Base-by-base conservation (phyloP, 2,113 vertebrate species). In the Ciconia stormi region DNA sequence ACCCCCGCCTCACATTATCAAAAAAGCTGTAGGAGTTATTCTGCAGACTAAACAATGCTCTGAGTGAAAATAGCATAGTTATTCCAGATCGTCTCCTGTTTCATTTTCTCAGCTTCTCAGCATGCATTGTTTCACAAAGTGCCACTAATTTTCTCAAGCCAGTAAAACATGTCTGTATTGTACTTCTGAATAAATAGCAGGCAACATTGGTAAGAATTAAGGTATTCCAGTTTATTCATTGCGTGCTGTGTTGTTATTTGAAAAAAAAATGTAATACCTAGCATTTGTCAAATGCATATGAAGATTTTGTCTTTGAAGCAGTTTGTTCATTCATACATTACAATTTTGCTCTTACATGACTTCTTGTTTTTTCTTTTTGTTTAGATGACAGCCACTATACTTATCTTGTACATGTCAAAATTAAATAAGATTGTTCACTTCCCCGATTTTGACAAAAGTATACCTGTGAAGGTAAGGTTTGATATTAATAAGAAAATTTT, bases 381-480 rank as follows among this genome's bases (percentile, higher is more conserved):
- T 96, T 93, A 98, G 98, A 98, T 98, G 98, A 78, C 97, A 92
- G 86, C 95, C 77, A 98, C 98, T 81, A 97, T 98, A 92, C 92
- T 98, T 94, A 97, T 98, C 84, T 91, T 98, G 69, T 98, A 98
- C 82, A 93, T 98, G 42, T 98, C 97, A 89, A 98, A 98, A 94
- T 73, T 98, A 70, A 98, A 93, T 89, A 98, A 97, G 73, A 93
- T 98, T 77, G 97, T 98, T 91, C 95, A 98, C 26, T 98, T 98
- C 32, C 98, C 98, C 19, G 98, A 98, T 97, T 98, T 98, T 97
- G 97, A 98, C 89, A 98, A 91, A 96, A 98, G 90, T 83, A 98
- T 98, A 82, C 98, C 98, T 93, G 70, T 89, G 61, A 98, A 98
- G 98, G 98, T 98, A 97, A 94, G 98, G 83, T 67, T 90, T 87